These are phyloP conservation scores for Phallusia fumigata DNA, from an alignment of 23 tunicate genomes.

Conservation along the genomic window DNA sequence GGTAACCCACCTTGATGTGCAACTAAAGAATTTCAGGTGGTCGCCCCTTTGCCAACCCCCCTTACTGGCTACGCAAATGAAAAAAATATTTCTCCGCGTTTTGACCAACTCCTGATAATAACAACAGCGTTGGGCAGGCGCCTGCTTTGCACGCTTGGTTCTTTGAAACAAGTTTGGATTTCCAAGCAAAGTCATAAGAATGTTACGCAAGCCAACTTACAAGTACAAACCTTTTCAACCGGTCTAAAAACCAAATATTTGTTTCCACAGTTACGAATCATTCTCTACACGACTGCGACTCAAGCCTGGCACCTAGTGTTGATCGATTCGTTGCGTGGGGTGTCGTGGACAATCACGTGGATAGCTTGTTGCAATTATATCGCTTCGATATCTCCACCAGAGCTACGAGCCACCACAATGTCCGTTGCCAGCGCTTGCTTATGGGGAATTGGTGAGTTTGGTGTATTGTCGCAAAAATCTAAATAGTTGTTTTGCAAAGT, in stretches of 20 bases:
- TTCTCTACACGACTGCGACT: conserved; percentile 26
- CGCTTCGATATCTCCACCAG: conserved; percentile 30
- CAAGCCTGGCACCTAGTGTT: conserved; percentile 54
- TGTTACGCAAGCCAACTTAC: neutral
- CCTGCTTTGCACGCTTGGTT: too few species aligned
- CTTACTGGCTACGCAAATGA: too few species aligned
- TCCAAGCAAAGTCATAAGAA: neutral
- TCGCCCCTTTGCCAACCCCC: too few species aligned
- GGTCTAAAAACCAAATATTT: too few species aligned
- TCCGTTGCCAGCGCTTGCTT: conserved; percentile 27
- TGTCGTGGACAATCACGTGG: conserved; percentile 45
- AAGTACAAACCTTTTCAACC: neutral
- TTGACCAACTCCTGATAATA: too few species aligned
- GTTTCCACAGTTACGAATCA: conserved; percentile 14
- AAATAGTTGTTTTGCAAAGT: too few species aligned
- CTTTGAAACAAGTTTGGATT: too few species aligned
- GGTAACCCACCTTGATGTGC: too few species aligned
- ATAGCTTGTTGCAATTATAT: conserved; percentile 37
- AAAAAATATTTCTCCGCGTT: too few species aligned
- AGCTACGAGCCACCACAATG: conserved; percentile 47
- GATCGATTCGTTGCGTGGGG: conserved; percentile 31
- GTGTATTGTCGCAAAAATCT: too few species aligned
- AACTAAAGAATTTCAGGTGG: too few species aligned
- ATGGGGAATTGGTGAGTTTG: conserved; percentile 29
- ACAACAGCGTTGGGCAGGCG: too few species aligned